Percentiles rank a stretch among this genome's conserved stretches.
Evolutionary conservation across 2,797 vertebrate species (phyloP).

Genomic region (Catostomus latipinnis): DNA sequence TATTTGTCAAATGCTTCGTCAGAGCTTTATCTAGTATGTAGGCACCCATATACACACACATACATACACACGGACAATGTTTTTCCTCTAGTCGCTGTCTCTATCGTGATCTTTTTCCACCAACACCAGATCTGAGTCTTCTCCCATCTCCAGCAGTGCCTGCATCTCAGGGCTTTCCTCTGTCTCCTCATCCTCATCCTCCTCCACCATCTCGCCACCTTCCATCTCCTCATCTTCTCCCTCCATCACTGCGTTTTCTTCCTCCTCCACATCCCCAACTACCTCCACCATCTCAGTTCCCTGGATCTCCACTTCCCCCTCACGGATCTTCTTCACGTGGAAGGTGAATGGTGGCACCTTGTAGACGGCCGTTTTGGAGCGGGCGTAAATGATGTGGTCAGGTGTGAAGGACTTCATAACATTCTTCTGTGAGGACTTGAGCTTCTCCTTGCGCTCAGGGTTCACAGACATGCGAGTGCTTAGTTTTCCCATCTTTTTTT

Average conservation of each 20-base stretch:
- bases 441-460: constrained; percentile 90
- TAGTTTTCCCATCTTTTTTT: constrained; percentile 97
- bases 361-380: constrained; percentile 92
- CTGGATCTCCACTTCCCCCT: constrained; percentile 89
- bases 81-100: constrained; percentile 87
- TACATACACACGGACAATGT: constrained; percentile 17
- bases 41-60: constrained; percentile 33
- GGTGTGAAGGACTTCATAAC: constrained; percentile 96
- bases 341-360: constrained; percentile 98
- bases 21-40: constrained; percentile 25
- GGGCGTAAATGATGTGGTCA: constrained; percentile 91
- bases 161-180: constrained; percentile 82
- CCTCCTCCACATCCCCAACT: constrained; percentile 82
- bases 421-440: constrained; percentile 91
- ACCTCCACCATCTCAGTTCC: constrained; percentile 98
- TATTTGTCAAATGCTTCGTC: neutral
- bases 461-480: constrained; percentile 92
- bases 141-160: constrained; percentile 83
- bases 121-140: constrained; percentile 83
- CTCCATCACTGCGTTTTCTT: constrained; percentile 69
- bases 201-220: constrained; percentile 72
- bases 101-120: constrained; percentile 80
- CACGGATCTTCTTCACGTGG: constrained; percentile 95
- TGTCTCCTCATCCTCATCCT: constrained; percentile 51
- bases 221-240: constrained; percentile 78